phyloP scores from a whole-genome alignment of 2,113 vertebrate species.

The Planiliza haematocheilus region DNA sequence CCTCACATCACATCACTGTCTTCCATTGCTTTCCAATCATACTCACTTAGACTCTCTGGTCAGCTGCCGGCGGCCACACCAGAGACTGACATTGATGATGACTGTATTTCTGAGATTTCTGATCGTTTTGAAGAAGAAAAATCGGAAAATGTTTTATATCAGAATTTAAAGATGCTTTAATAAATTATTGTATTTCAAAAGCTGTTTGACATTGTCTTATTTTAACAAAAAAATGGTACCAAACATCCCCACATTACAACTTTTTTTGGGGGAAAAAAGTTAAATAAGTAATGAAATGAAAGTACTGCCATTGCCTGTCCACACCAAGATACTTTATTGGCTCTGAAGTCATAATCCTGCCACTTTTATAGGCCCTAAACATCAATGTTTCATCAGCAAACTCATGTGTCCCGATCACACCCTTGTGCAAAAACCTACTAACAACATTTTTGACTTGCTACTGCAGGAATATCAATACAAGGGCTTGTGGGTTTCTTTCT shows the following conservation, averaged over 20 bases:
- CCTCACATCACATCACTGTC: slow-evolving; percentile 65
- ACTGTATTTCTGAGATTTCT: slow-evolving; percentile 81
- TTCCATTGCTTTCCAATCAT: slow-evolving; percentile 75
- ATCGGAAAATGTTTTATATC: slow-evolving; percentile 89
- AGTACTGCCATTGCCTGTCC: too few relatives aligned
- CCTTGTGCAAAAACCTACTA: background rate
- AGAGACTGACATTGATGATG: slow-evolving; percentile 73
- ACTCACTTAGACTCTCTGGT: slow-evolving; percentile 76
- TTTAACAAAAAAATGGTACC: background rate
- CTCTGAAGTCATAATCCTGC: background rate
- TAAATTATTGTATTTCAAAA: slow-evolving; percentile 91
- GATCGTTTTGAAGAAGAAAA: slow-evolving; percentile 82
- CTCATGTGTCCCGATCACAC: too few relatives aligned
- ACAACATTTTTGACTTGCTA: too few relatives aligned
- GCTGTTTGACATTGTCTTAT: slow-evolving; percentile 34
- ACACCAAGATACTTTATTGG: background rate
- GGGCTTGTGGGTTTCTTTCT: too few relatives aligned
- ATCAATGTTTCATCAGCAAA: background rate
- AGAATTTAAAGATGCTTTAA: slow-evolving; percentile 93
- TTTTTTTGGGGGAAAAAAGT: too few relatives aligned
- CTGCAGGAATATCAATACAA: too few relatives aligned
- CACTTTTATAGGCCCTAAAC: background rate
- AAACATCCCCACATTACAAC: too few relatives aligned
- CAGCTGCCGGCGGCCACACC: slow-evolving; percentile 90
- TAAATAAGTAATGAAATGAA: too few relatives aligned